Conservation (phyloP, 2,888 invertebrate genomes). For the Capitulum mitella region DNA sequence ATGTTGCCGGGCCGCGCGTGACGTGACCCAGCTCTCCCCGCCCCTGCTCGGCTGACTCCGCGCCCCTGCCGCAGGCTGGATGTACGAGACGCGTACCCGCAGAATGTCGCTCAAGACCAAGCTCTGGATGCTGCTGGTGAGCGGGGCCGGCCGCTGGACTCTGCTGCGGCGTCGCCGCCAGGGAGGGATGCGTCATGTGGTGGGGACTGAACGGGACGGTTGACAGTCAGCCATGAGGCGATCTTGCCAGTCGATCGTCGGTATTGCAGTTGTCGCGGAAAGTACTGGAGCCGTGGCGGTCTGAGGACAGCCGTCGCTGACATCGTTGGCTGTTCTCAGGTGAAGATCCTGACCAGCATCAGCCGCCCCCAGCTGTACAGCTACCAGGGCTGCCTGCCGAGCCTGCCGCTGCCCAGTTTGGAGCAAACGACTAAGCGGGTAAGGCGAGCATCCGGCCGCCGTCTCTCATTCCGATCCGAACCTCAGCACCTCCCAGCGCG, state of each 20-base stretch:
- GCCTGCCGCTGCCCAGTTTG: slow-evolving; percentile 80
- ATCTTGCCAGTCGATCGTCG: not conserved
- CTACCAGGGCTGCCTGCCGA: slow-evolving; percentile 93
- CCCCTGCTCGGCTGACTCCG: no score
- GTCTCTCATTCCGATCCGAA: no score
- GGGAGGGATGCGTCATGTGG: not conserved
- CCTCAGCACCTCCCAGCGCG: no score
- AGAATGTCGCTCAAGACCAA: slow-evolving; percentile 22
- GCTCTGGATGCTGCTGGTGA: slow-evolving; percentile 12
- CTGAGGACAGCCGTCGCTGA: not conserved
- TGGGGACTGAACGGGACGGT: not conserved
- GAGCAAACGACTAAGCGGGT: slow-evolving; percentile 81
- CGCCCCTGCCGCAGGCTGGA: slow-evolving; percentile 20
- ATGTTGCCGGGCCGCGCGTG: no score
- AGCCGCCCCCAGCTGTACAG: slow-evolving; percentile 86
- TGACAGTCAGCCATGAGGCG: not conserved
- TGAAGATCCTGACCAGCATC: slow-evolving; percentile 79
- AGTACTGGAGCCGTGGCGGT: not conserved
- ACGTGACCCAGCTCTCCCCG: no score
- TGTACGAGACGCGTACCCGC: not conserved
- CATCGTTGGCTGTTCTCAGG: slow-evolving; percentile 40
- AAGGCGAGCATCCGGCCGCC: no score
- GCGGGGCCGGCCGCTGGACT: no score
- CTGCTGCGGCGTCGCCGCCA: not conserved
- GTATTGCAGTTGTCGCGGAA: not conserved